A percentile compares a stretch with the other conserved stretches of the same genome.
phyloP scores from a whole-genome alignment of 2,797 vertebrate species.

The Amazonetta brasiliensis region DNA sequence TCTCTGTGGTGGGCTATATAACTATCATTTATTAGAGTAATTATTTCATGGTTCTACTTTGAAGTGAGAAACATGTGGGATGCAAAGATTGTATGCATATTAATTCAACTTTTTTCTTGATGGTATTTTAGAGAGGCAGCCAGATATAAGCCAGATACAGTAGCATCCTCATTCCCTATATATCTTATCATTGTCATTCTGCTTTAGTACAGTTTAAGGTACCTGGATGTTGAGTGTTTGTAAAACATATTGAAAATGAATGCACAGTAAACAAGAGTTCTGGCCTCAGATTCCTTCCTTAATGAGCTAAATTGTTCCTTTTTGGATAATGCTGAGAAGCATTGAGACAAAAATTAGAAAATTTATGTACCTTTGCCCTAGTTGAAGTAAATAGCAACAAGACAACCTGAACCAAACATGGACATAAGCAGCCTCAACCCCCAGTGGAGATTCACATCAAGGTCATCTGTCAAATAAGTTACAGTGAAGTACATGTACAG shows the following conservation, averaged over 20 bases:
- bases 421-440: conserved; percentile 32
- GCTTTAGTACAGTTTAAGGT: not conserved
- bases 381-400: conserved; percentile 62
- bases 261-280: not conserved
- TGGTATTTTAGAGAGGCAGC: not conserved
- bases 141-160: not conserved
- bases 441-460: conserved; percentile 52
- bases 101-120: not conserved
- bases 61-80: conserved; percentile 6
- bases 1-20: not conserved
- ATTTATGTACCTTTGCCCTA: conserved; percentile 54
- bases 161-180: not conserved
- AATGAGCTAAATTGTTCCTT: conserved; percentile 47
- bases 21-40: not conserved
- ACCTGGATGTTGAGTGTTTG: not conserved
- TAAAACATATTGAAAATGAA: not conserved
- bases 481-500: conserved; percentile 28
- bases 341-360: conserved; percentile 24
- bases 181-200: not conserved
- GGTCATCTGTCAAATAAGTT: conserved; percentile 63
- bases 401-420: conserved; percentile 63
- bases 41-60: conserved; percentile 8
- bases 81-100: not conserved
- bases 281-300: conserved; percentile 33
- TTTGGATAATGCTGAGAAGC: conserved; percentile 6